A percentile compares a stretch with the other conserved stretches of the same genome.
Evolutionary conservation across 1,140 invertebrate species (phyloP).

Genomic region (Oncopeltus fasciatus): DNA sequence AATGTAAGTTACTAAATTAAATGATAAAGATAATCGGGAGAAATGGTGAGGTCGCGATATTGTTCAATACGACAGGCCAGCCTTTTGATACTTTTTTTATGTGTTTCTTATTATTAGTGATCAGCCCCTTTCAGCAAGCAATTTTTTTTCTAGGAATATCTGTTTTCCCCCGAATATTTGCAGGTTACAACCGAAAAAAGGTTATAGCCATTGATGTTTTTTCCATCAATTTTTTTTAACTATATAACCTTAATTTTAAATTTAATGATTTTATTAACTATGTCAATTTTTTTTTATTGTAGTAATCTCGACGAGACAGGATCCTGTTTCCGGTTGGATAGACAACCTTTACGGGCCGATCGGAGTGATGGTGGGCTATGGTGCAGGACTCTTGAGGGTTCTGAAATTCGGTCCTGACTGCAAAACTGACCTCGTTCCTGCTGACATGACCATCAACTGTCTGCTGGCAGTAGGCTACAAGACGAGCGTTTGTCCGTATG

Average conservation of each 20-base stretch:
- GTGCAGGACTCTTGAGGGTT: constrained; percentile 46
- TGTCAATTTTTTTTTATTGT: constrained; percentile 1
- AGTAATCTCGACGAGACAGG: constrained; percentile 31
- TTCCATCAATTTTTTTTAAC: neutral
- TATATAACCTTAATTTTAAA: neutral
- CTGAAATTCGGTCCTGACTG: constrained; percentile 38
- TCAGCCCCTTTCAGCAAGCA: too few relatives aligned
- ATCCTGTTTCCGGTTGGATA: constrained; percentile 47
- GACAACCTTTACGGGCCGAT: constrained; percentile 65
- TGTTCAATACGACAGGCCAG: too few relatives aligned
- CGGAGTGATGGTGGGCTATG: constrained; percentile 38
- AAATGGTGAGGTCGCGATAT: too few relatives aligned
- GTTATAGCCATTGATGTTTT: neutral
- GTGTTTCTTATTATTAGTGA: too few relatives aligned
- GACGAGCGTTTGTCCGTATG: constrained; percentile 24
- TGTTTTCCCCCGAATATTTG: too few relatives aligned
- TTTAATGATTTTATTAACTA: too few relatives aligned
- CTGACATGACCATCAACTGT: constrained; percentile 60
- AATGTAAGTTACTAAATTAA: too few relatives aligned
- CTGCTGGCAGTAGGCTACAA: constrained; percentile 59
- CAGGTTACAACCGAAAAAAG: too few relatives aligned
- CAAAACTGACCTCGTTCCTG: constrained; percentile 59
- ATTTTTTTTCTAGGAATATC: too few relatives aligned
- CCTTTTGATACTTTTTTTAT: too few relatives aligned
- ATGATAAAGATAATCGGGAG: too few relatives aligned